A percentile compares a stretch with the other conserved stretches of the same genome.
Conservation (phyloP, 2,888 invertebrate species). For the Mactromeris polynyma region DNA sequence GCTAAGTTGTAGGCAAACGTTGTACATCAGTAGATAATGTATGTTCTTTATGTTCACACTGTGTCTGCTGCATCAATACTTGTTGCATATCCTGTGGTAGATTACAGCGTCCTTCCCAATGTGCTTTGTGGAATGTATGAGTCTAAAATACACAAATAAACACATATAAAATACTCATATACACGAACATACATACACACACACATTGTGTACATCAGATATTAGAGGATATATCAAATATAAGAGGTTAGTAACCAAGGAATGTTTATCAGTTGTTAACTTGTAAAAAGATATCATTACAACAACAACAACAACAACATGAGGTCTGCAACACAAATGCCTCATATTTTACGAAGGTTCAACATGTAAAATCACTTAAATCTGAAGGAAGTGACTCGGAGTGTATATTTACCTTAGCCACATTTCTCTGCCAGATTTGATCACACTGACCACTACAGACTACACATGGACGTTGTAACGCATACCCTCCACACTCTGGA, state of each 20-base stretch:
- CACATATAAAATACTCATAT: background rate
- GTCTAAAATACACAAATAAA: conserved; percentile 76
- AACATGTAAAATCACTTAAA: no score
- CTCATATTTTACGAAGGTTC: no score
- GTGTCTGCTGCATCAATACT: conserved; percentile 75
- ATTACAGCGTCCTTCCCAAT: conserved; percentile 84
- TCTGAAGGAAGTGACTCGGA: no score
- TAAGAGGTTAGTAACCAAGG: no score
- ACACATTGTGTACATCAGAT: no score
- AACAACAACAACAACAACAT: no score
- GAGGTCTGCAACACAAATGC: no score
- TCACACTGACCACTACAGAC: conserved; percentile 92
- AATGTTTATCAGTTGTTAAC: no score
- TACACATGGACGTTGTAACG: conserved; percentile 92
- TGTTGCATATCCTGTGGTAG: conserved; percentile 78
- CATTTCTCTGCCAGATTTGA: conserved; percentile 92
- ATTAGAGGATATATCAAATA: no score
- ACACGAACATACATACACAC: no score
- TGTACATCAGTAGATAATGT: conserved; percentile 80
- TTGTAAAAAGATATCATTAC: no score
- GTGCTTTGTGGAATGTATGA: conserved; percentile 83
- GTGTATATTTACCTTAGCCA: conserved; percentile 92
- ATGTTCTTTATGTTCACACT: conserved; percentile 77
- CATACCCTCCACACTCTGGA: conserved; percentile 93
- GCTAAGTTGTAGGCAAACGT: conserved; percentile 80